Base-by-base conservation (phyloP, 1,140 invertebrate genomes). In the Heliconius hewitsoni region DNA sequence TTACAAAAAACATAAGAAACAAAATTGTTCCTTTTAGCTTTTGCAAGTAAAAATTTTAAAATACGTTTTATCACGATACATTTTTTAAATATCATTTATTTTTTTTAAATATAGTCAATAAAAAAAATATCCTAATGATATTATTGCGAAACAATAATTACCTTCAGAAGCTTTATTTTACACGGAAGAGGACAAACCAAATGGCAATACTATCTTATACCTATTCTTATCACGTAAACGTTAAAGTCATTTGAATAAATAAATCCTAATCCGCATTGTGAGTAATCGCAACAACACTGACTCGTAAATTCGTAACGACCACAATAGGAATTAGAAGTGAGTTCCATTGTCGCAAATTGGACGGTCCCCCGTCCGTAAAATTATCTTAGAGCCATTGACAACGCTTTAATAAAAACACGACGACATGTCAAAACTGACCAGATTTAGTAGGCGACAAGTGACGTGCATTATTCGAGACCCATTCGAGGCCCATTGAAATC, bases 351-450 rank as follows among this genome's bases (percentile, higher is more conserved):
- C 74, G 87, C 89, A 91, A 92, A 94, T 93, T 94, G 89, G 91
- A 82, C 86, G 86, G 88, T 86, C 82, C 85, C 85, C 88, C 85
- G 84, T 66, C 87, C 87, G 87, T 92, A 81, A 92, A 90, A 90
- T 91, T 83, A 82, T 85, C 85, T 82, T 84, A 83, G 86, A 86
- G 81, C 85, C 87, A 90, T 88, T 91, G 90, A 90, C 87, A 87
- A 82, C 87, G 85, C 89, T 89, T 91, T 91, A 89, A 89, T 91
- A 94, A 93, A 91, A 94, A 93, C 92, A 93, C 92, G 92, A 93
- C 90, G 89, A 94, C 87, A 86, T 94, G 92, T 94, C 92, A 94
- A 93, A 94, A 94, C 92, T 92, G 91, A 90, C 86, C 89, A 92
- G 88, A 92, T 92, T 92, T 91, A 83, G 91, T 90, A 86, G 89